Conservation (phyloP, 2,797 vertebrate genomes). For the Lacerta viridis region DNA sequence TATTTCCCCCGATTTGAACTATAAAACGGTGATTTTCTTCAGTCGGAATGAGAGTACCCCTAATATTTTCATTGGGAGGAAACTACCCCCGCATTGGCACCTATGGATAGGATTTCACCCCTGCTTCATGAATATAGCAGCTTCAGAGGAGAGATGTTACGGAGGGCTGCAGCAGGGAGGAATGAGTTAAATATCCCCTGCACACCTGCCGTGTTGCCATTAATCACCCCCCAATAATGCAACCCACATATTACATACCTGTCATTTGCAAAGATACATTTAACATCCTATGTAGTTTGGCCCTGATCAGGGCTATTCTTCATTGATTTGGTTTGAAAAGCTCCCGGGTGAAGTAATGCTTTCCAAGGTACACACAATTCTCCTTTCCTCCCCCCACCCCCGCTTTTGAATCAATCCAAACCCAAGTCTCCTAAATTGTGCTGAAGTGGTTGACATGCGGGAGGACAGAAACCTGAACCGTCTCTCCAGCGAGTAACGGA, state of each 20-base stretch:
- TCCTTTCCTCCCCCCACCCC: neutral
- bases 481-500: constrained; percentile 22
- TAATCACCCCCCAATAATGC: neutral
- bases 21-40: no score
- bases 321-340: neutral
- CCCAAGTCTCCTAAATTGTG: constrained; percentile 41
- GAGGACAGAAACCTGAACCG: neutral
- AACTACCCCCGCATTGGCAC: no score
- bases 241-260: neutral
- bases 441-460: constrained; percentile 17
- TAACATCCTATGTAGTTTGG: neutral
- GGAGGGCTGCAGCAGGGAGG: no score
- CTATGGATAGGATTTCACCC: no score
- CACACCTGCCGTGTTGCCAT: neutral
- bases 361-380: neutral
- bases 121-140: no score
- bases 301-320: neutral
- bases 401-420: neutral
- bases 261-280: neutral
- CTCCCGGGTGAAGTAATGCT: constrained; percentile 24
- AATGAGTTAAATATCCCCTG: no score
- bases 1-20: no score
- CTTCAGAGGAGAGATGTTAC: no score
- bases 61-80: no score
- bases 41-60: no score